Evolutionary conservation across 2,113 vertebrate species (phyloP), one percentile per base, ranked within the genome.

Genomic region (Saccopteryx leptura): DNA sequence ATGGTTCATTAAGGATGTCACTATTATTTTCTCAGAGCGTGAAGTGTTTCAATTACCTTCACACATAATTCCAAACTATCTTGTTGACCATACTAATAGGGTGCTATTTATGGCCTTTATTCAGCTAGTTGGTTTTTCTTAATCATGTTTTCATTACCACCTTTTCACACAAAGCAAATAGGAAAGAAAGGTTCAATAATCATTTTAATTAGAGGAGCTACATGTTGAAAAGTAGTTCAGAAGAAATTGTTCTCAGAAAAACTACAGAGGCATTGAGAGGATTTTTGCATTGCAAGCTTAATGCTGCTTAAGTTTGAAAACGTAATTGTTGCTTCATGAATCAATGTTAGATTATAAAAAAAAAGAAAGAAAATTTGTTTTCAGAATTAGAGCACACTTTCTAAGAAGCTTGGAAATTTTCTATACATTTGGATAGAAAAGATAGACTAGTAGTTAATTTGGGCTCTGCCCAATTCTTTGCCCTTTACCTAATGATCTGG

Each of bases 231-330:
- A 91, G 82, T 56, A 90, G 54, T 66, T 95, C 72, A 78, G 52
- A 96, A 94, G 72, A 96, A 96, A 71, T 50, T 9, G 52, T 95
- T 97, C 85, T 82, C 17, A 91, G 84, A 82, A 85, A 91, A 86
- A 72, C 5, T 89, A 39, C 21, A 89, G 95, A 91, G 52, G 17
- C 58, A 66, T 46, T 50, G 48, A 83, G 54, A 89, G 26, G 8
- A 39, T 52, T 93, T 91, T 90, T 61, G 17, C 6, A 72, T 5
- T 75, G 60, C 54, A 94, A 86, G 18, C 89, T 80, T 84, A 91
- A 66, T 84, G 3, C 1, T 75, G 82, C 60, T 85, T 46, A 79
- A 96, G 63, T 80, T 86, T 87, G 65, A 93, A 65, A 69, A 87
- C 94, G 83, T 58, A 50, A 58, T 88, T 95, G 86, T 72, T 54